phyloP scores from a whole-genome alignment of 2,113 vertebrate species.

The Stigmatopora argus region DNA sequence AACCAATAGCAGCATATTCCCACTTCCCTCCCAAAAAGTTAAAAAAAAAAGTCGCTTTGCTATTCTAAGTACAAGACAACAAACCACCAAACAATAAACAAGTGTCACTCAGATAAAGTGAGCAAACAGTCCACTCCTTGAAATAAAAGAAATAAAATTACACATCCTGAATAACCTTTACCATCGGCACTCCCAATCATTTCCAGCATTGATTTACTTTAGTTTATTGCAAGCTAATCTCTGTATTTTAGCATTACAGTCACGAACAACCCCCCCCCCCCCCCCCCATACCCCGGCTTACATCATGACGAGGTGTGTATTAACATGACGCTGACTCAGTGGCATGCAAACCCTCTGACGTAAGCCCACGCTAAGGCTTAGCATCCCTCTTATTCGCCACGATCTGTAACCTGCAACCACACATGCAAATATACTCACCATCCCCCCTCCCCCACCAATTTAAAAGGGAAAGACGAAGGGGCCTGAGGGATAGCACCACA shows the following conservation, averaged over 20 bases:
- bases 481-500: background rate
- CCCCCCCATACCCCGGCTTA: background rate
- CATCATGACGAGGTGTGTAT: slow-evolving; percentile 28
- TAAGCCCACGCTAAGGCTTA: slow-evolving; percentile 12
- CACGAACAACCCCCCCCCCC: background rate
- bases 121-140: slow-evolving; percentile 3
- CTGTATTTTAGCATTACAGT: background rate
- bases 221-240: background rate
- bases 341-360: slow-evolving; percentile 30
- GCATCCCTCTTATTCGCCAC: background rate
- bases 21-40: too few relatives aligned
- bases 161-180: background rate
- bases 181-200: background rate
- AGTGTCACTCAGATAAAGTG: background rate
- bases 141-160: background rate
- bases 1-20: too few relatives aligned
- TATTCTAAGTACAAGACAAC: too few relatives aligned
- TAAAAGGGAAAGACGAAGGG: background rate
- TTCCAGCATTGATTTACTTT: background rate
- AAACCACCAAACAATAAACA: background rate
- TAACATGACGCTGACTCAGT: slow-evolving; percentile 36
- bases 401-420: background rate
- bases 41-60: too few relatives aligned
- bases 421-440: background rate
- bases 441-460: background rate